Evolutionary conservation across 2,888 invertebrate genomes (phyloP).

Genomic region (Ormyrus labotus): DNA sequence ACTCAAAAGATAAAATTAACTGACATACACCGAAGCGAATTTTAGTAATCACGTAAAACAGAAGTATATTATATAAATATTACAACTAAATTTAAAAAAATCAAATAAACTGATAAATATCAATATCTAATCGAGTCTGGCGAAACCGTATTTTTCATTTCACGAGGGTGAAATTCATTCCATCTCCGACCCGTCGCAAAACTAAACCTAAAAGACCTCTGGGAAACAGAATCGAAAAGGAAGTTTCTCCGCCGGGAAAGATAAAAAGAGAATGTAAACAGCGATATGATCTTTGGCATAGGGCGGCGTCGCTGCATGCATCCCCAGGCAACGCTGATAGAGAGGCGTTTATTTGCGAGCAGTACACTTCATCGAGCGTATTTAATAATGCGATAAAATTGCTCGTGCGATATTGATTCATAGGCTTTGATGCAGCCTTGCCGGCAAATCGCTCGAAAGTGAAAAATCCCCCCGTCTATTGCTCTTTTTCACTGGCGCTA

Average conservation of each 20-base stretch:
- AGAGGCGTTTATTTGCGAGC: constrained; percentile 41
- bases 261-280: too few species aligned
- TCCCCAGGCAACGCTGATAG: constrained; percentile 49
- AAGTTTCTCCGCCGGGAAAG: too few species aligned
- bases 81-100: background rate
- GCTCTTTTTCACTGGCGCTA: background rate
- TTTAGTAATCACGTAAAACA: background rate
- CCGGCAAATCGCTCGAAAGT: constrained; percentile 1
- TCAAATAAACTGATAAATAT: background rate
- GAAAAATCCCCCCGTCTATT: constrained; percentile 25
- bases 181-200: too few species aligned
- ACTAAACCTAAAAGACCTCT: too few species aligned
- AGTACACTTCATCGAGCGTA: constrained; percentile 23
- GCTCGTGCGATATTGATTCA: background rate
- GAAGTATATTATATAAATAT: background rate
- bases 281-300: too few species aligned
- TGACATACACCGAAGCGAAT: background rate
- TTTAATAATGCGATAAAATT: constrained; percentile 42
- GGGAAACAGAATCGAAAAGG: too few species aligned
- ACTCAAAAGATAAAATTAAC: too few species aligned
- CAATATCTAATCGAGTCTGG: too few species aligned
- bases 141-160: too few species aligned
- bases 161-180: too few species aligned
- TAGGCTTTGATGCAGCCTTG: background rate
- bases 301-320: background rate